Conservation (phyloP, 2,888 invertebrate species). For the Carcina quercana region DNA sequence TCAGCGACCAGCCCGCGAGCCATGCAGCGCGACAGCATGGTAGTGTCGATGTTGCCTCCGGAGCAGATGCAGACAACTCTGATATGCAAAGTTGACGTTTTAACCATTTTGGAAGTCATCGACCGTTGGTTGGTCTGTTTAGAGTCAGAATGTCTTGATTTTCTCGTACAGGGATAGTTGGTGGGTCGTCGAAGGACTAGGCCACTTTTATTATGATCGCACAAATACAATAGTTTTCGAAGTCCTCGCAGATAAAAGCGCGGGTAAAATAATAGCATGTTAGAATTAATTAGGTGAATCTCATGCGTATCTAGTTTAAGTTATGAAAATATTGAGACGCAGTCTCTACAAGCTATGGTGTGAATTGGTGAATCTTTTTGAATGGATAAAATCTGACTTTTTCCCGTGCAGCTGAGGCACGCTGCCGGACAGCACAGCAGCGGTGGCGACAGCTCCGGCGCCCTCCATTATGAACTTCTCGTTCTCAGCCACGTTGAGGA, state of each 20-base stretch:
- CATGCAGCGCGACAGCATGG: slow-evolving; percentile 89
- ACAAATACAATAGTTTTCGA: no score
- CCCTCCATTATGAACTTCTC: slow-evolving; percentile 95
- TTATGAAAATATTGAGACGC: no score
- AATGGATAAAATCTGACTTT: no score
- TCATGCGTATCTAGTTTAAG: no score
- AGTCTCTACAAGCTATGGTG: no score
- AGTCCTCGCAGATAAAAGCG: no score
- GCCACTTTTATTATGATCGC: no score
- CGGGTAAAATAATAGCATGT: no score
- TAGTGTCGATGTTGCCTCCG: slow-evolving; percentile 95
- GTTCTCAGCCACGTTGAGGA: slow-evolving; percentile 83
- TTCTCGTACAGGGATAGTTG: neutral
- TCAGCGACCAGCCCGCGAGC: slow-evolving; percentile 93
- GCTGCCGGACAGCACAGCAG: slow-evolving; percentile 87
- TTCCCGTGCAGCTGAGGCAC: slow-evolving; percentile 87
- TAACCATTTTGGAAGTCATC: neutral
- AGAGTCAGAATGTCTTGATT: neutral
- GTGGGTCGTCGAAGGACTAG: no score
- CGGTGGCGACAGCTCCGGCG: slow-evolving; percentile 89
- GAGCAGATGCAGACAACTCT: slow-evolving; percentile 90
- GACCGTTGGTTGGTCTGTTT: neutral
- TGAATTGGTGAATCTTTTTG: no score
- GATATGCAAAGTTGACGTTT: slow-evolving; percentile 5
- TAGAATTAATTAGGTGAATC: no score